Evolutionary conservation across 2,888 invertebrate species (phyloP).

Genomic region (Cactoblastis cactorum): DNA sequence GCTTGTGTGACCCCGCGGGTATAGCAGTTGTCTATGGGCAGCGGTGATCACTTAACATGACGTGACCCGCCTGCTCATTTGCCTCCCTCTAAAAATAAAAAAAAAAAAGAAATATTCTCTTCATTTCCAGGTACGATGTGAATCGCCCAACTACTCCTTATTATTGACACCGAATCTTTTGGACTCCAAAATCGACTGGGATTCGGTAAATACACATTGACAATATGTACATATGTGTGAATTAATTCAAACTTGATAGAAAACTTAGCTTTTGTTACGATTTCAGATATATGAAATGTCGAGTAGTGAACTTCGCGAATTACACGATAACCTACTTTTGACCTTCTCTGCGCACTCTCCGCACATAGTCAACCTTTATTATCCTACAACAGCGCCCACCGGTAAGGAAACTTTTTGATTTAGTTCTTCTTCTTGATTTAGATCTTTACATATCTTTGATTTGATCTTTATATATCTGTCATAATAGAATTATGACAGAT

Average conservation of each 20-base stretch:
- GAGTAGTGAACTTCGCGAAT: constrained; percentile 64
- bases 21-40: no score
- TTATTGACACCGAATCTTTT: constrained; percentile 64
- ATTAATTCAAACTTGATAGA: no score
- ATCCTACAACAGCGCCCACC: constrained; percentile 53
- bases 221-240: not conserved
- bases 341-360: constrained; percentile 82
- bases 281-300: constrained; percentile 75
- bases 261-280: not conserved
- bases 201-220: constrained; percentile 48
- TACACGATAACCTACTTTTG: constrained; percentile 81
- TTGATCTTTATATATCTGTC: no score
- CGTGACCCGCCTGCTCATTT: no score
- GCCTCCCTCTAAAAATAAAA: no score
- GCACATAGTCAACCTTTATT: constrained; percentile 66
- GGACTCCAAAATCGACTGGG: constrained; percentile 80
- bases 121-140: constrained; percentile 57
- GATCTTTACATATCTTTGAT: no score
- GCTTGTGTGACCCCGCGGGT: no score
- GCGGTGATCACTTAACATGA: no score
- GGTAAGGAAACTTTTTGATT: constrained; percentile 41
- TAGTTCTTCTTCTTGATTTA: no score
- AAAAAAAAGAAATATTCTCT: no score
- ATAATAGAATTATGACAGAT: no score
- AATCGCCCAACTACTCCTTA: constrained; percentile 64